These are phyloP conservation scores for Gerris buenoi DNA, from an alignment of 1,140 invertebrate species.

Conservation along the genomic window DNA sequence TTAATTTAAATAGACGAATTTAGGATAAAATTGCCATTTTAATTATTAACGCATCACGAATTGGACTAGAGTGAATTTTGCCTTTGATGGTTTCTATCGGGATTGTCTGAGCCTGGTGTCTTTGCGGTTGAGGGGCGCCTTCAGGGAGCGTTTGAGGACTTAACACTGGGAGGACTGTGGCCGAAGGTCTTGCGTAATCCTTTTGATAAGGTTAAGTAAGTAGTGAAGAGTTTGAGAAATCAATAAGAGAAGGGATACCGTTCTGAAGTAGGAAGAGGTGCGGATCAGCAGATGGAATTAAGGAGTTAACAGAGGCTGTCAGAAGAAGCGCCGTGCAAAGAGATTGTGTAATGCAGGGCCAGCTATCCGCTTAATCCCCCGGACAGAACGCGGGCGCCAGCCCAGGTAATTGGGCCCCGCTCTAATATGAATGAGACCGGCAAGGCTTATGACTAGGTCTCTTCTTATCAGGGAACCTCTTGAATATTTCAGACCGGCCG, in stretches of 20 bases:
- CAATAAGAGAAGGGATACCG: neutral
- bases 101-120: too few relatives aligned
- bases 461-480: neutral
- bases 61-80: too few relatives aligned
- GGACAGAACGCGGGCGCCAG: neutral
- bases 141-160: too few relatives aligned
- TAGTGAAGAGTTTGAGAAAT: neutral
- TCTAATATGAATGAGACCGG: neutral
- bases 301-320: neutral
- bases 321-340: too few relatives aligned
- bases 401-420: neutral
- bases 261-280: neutral
- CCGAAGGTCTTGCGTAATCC: too few relatives aligned
- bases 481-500: neutral
- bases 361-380: neutral
- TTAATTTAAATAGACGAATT: too few relatives aligned
- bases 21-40: too few relatives aligned
- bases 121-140: too few relatives aligned
- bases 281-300: neutral
- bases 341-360: neutral
- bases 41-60: too few relatives aligned
- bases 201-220: too few relatives aligned
- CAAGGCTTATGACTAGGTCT: neutral
- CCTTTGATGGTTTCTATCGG: too few relatives aligned
- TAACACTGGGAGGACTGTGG: too few relatives aligned